Evolutionary conservation across 2,113 vertebrate genomes (phyloP).

Genomic region (Ciconia boyciana): DNA sequence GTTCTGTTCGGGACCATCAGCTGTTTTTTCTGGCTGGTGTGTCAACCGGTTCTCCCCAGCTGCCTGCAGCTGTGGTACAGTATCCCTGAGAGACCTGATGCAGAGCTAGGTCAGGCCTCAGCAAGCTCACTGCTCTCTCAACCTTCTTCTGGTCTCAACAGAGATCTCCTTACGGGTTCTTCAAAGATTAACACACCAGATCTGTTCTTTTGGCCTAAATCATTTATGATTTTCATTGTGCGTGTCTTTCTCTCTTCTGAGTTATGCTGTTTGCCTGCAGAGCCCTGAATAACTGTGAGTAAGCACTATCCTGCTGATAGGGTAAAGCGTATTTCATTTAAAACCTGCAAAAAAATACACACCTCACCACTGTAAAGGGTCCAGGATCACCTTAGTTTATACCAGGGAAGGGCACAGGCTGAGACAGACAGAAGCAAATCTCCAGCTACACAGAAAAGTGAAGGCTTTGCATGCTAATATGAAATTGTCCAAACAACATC

Average conservation of each 20-base stretch:
- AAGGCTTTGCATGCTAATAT: not conserved
- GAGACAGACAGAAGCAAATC: not conserved
- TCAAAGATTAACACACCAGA: not conserved
- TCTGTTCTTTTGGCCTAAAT: not conserved
- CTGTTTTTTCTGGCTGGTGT: not conserved
- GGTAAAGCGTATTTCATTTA: not conserved
- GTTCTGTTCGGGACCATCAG: not conserved
- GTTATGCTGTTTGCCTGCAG: not conserved
- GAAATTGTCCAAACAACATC: not conserved
- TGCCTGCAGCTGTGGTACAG: not conserved
- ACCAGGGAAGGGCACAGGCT: not conserved
- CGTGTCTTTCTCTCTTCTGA: not conserved
- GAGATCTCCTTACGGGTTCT: not conserved
- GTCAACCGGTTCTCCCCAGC: not conserved
- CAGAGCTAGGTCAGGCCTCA: not conserved
- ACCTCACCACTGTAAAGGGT: not conserved
- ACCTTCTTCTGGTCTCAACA: not conserved
- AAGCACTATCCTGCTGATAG: not conserved
- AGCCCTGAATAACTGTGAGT: not conserved
- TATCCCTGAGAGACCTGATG: not conserved
- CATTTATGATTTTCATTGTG: not conserved
- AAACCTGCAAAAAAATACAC: not conserved
- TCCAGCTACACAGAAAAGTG: not conserved
- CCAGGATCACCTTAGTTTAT: not conserved
- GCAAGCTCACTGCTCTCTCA: not conserved